Percentiles rank a stretch among this genome's conserved stretches.
phyloP scores from a whole-genome alignment of 2,888 invertebrate species.

The Taphrorychus bicolor region DNA sequence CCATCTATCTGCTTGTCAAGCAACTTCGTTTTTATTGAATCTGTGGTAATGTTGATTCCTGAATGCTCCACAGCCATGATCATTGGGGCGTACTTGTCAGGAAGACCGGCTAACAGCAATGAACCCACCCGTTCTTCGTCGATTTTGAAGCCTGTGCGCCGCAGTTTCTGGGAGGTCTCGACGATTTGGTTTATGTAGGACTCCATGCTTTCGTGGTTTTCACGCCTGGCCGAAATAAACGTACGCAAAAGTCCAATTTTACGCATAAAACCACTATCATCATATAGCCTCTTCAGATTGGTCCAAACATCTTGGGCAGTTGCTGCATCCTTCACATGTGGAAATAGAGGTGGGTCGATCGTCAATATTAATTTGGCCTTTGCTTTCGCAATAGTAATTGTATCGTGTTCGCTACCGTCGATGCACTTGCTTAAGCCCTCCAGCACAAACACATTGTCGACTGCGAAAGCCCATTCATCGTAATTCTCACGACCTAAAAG shows the following conservation, averaged over 20 bases:
- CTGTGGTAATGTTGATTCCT: slow-evolving; percentile 42
- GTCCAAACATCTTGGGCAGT: slow-evolving; percentile 36
- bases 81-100: slow-evolving; percentile 44
- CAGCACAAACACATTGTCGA: slow-evolving; percentile 38
- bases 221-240: too few species aligned
- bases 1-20: slow-evolving; percentile 45
- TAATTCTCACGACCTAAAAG: slow-evolving; percentile 34
- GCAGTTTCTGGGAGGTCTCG: slow-evolving; percentile 48
- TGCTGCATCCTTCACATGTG: slow-evolving; percentile 45
- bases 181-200: slow-evolving; percentile 48
- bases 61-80: slow-evolving; percentile 48
- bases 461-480: slow-evolving; percentile 40
- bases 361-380: slow-evolving; percentile 29
- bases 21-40: slow-evolving; percentile 47
- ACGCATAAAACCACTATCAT: slow-evolving; percentile 44
- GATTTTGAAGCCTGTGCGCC: slow-evolving; percentile 49
- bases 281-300: slow-evolving; percentile 12
- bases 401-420: slow-evolving; percentile 32
- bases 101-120: slow-evolving; percentile 41
- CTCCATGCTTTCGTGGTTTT: too few species aligned
- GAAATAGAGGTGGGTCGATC: slow-evolving; percentile 36
- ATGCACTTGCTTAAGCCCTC: too few species aligned
- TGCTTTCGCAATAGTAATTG: not conserved
- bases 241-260: too few species aligned
- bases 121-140: not conserved